Evolutionary conservation across 2,113 vertebrate species (phyloP).

Genomic region (Sciurus niger): DNA sequence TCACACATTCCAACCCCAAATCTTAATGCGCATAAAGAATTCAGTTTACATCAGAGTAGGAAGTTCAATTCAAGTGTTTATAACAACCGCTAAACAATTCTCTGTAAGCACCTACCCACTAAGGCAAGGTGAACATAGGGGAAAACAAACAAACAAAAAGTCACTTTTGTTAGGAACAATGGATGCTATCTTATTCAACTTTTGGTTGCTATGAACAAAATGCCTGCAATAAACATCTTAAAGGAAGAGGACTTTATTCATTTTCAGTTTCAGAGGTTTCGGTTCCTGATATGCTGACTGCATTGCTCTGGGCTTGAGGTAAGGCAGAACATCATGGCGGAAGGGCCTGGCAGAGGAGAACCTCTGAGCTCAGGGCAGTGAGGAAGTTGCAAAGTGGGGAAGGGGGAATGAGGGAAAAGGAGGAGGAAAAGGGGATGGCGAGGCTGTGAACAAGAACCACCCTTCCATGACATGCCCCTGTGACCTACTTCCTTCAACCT

Average conservation of each 20-base stretch:
- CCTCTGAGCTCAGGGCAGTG: neutral
- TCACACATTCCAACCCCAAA: neutral
- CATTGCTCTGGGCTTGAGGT: neutral
- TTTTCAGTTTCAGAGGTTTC: neutral
- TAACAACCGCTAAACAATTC: neutral
- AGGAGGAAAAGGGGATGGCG: neutral
- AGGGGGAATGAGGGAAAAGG: neutral
- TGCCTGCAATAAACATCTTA: neutral
- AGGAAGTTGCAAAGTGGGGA: neutral
- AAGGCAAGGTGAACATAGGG: neutral
- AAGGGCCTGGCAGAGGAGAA: neutral
- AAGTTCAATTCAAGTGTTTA: neutral
- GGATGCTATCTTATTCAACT: neutral
- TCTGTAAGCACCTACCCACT: neutral
- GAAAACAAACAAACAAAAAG: neutral
- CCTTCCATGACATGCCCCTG: neutral
- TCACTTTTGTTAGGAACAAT: neutral
- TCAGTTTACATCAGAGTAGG: neutral
- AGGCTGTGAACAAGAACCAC: neutral
- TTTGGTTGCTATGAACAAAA: neutral
- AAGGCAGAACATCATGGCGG: neutral
- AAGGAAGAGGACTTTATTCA: neutral
- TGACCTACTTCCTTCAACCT: neutral
- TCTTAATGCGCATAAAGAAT: neutral
- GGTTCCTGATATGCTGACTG: neutral